Base-by-base conservation (phyloP, 2,113 vertebrate genomes). In the Saguinus imperator region DNA sequence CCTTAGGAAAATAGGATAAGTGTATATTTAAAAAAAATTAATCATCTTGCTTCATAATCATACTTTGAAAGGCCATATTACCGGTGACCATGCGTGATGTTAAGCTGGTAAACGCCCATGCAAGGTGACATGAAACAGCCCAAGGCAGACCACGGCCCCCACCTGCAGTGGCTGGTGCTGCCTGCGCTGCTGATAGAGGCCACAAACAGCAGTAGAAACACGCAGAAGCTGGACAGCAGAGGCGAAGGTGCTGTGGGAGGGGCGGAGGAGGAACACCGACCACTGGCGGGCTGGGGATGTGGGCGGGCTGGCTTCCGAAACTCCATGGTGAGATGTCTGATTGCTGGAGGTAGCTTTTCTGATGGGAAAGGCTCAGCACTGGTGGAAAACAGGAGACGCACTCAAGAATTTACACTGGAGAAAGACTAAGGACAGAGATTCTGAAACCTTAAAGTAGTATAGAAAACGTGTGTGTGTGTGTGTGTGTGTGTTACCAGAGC, bases 401-500 rank as follows among this genome's bases (percentile, higher is more conserved):
- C 20, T 90, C 35, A n/a, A 21, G 61, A 50, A 29, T 50, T 75
- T 64, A 70, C 25, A 55, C 0, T 57, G 35, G 52, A 92, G 43
- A 85, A 14, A 27, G n/a, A 18, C 55, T 73, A 45, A 80, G 50
- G 76, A 37, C 11, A 48, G 4, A 76, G 76, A 64, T 9, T 17
- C 29, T 32, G 50, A 80, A 88, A 10, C 40, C 68, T 43, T 18
- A 81, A 52, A 48, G 32, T 48, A 37, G 17, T 52, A 25, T 68
- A 21, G 66, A 40, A 92, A 94, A 73, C 8, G 37, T 52, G 50
- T n/a, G 58, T 27, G 23, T 61, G 58, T 27, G 58, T 61, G 58
- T 13, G 61, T 13, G 61, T 27, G 9, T 61, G 57, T 57, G 57
- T 37, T 48, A 45, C n/a, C 82, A 96, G 48, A 96, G 58, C 27